Percentiles rank a stretch among this genome's conserved stretches.
These are phyloP conservation scores for Aradophagus sp. DNA, from an alignment of 1,140 invertebrate genomes.

Conservation along the genomic window DNA sequence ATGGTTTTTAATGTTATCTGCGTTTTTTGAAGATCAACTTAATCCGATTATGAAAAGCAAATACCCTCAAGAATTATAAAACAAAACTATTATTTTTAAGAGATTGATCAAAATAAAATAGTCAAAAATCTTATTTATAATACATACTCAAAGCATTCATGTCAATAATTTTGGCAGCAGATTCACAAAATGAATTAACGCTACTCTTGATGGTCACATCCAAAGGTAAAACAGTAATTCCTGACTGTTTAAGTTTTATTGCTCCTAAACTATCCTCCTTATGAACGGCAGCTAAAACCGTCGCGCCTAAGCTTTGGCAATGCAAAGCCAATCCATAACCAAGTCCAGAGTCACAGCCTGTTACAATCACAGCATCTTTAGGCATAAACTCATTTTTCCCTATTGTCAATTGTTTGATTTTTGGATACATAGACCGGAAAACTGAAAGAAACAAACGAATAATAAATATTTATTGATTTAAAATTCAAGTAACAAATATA, in stretches of 20 bases:
- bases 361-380: constrained; percentile 77
- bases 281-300: constrained; percentile 83
- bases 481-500: no score
- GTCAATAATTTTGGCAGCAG: constrained; percentile 1
- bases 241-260: constrained; percentile 71
- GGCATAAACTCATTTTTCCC: no score
- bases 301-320: constrained; percentile 77
- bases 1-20: no score
- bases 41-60: no score
- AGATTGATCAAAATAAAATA: constrained; percentile 7
- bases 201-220: constrained; percentile 75
- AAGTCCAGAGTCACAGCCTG: constrained; percentile 89
- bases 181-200: constrained; percentile 23
- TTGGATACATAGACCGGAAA: no score
- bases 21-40: no score
- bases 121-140: neutral
- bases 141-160: constrained; percentile 24
- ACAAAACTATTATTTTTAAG: no score
- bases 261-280: constrained; percentile 73
- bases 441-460: no score
- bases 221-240: constrained; percentile 75
- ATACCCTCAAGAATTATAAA: no score
- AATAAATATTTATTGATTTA: no score
- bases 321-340: constrained; percentile 83
- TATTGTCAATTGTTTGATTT: no score